phyloP scores from a whole-genome alignment of 2,888 invertebrate genomes.

The Flexamia atlantica region DNA sequence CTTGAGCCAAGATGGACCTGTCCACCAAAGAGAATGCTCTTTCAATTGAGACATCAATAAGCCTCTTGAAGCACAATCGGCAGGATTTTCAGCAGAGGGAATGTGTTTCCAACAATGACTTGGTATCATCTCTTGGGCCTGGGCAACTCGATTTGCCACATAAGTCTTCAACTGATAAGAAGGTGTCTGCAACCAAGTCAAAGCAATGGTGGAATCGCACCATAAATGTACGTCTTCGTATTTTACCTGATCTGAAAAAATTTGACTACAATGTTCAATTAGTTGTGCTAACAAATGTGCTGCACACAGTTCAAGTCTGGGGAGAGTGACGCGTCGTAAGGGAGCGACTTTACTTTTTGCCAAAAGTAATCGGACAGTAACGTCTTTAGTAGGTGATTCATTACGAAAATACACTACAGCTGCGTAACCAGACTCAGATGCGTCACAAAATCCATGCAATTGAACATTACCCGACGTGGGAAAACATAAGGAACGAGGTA shows the following conservation, averaged over 20 bases:
- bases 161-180: conserved; percentile 31
- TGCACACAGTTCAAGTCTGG: conserved; percentile 3
- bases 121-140: conserved; percentile 54
- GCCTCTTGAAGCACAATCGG: conserved; percentile 70
- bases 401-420: conserved; percentile 1
- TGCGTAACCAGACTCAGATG: conserved; percentile 57
- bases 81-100: conserved; percentile 70
- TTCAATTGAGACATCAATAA: conserved; percentile 31
- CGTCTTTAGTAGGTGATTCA: neutral
- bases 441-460: conserved; percentile 53
- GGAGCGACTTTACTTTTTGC: conserved; percentile 3
- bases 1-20: conserved; percentile 64
- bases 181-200: conserved; percentile 36
- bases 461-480: neutral
- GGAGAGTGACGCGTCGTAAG: neutral
- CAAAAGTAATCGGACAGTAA: neutral
- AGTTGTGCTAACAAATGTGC: conserved; percentile 12
- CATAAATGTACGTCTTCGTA: neutral
- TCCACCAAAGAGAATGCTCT: conserved; percentile 62
- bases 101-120: conserved; percentile 57
- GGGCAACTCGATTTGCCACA: conserved; percentile 53
- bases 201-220: conserved; percentile 38
- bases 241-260: neutral
- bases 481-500: conserved; percentile 17
- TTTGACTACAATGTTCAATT: neutral